Evolutionary conservation across 2,888 invertebrate genomes (phyloP), one percentile per base, ranked within the genome.

Genomic region (Drosophila mercatorum): DNA sequence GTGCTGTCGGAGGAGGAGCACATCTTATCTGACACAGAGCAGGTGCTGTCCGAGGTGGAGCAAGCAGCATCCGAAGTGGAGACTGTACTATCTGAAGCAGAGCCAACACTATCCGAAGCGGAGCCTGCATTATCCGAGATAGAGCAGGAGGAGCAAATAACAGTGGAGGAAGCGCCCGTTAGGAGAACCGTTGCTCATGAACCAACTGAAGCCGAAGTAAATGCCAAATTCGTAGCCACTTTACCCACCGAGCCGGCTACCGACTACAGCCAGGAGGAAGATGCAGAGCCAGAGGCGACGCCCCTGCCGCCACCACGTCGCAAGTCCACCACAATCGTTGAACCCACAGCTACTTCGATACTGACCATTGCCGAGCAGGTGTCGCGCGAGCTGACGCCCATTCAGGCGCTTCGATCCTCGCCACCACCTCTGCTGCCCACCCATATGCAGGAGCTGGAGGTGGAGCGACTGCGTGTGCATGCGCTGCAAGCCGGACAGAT

Each of bases 401-500:
- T 89, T 4, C 75, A 86, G 51, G 46, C 86, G 1, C 31, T 75
- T 44, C 62, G 70, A 59, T 53, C 75, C 5, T 60, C 74, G 46
- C 65, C 79, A 40, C 64, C 70, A n/a, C 47, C 75, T 6, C 81
- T 81, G 28, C 46, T 85, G 6, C 84, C 91, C 1, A 75, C 74
- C 1, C 92, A 75, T 31, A 95, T 97, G 1, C 93, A 94, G 34
- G 96, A 97, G 90, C 94, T 97, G 70, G 96, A 96, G 89, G 97
- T 97, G 0, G 96, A 97, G 64, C 94, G 95, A 57, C 91, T 97
- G 26, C 96, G 95, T 75, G 97, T 97, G 0, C 95, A 95, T 66
- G 96, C 96, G 83, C 92, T 97, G 47, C 95, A 96, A 91, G 97
- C 97, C 0, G 95, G 95, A 63, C 96, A 96, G 91, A 96, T 97